These are phyloP conservation scores for Drosophila tani DNA, from an alignment of 1,140 invertebrate genomes.

Conservation along the genomic window DNA sequence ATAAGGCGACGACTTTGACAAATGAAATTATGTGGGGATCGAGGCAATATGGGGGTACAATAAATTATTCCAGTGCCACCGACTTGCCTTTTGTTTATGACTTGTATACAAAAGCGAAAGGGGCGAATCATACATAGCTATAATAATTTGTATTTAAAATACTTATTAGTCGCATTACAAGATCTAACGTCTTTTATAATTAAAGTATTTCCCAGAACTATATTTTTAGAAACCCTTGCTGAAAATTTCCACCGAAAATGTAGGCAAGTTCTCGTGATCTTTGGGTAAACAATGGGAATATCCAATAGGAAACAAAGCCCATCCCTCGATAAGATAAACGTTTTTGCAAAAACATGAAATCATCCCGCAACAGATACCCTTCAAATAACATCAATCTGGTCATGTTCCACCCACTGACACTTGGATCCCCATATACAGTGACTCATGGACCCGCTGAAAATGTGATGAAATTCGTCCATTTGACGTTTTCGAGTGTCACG, in stretches of 20 bases:
- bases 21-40: slow-evolving; percentile 25
- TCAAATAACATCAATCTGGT: slow-evolving; percentile 22
- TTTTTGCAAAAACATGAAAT: slow-evolving; percentile 13
- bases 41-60: slow-evolving; percentile 5
- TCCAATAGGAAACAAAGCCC: not conserved
- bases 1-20: slow-evolving; percentile 41
- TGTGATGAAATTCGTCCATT: slow-evolving; percentile 42
- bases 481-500: slow-evolving; percentile 19
- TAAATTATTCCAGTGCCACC: slow-evolving; percentile 27
- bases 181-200: no score
- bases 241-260: not conserved
- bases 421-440: slow-evolving; percentile 11
- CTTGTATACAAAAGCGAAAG: not conserved
- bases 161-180: not conserved
- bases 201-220: not conserved
- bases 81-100: slow-evolving; percentile 5
- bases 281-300: not conserved
- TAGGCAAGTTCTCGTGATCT: not conserved
- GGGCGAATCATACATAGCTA: not conserved
- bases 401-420: slow-evolving; percentile 1
- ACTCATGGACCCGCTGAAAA: slow-evolving; percentile 26
- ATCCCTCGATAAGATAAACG: slow-evolving; percentile 28
- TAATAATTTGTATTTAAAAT: not conserved
- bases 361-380: slow-evolving; percentile 16
- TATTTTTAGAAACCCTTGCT: no score